Evolutionary conservation across 2,888 invertebrate species (phyloP).

Genomic region (Mythimna loreyi): DNA sequence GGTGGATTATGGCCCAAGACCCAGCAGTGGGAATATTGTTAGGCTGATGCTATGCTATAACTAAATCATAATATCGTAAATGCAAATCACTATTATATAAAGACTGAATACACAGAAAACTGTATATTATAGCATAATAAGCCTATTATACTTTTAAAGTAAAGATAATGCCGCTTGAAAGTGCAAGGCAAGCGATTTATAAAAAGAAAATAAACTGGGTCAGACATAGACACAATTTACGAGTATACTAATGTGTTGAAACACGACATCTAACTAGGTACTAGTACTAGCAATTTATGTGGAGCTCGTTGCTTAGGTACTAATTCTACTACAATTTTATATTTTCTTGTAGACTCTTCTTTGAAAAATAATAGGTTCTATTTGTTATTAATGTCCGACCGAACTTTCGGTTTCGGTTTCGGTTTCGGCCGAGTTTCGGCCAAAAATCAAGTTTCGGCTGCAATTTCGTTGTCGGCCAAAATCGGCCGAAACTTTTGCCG

Average conservation of each 20-base stretch:
- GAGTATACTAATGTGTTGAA: constrained; percentile 38
- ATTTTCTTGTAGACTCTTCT: too few species aligned
- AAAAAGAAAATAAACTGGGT: constrained; percentile 50
- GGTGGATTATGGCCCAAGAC: too few species aligned
- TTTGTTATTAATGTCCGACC: too few species aligned
- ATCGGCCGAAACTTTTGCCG: too few species aligned
- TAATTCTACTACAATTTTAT: too few species aligned
- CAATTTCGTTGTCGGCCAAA: too few species aligned
- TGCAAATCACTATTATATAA: constrained; percentile 7
- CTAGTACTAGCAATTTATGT: constrained; percentile 18
- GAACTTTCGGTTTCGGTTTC: too few species aligned
- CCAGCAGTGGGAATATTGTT: too few species aligned
- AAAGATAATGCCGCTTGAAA: constrained; percentile 28
- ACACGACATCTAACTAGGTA: constrained; percentile 31
- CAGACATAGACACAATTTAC: constrained; percentile 41
- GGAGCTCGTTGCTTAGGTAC: background rate
- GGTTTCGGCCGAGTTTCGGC: too few species aligned
- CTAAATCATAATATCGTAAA: background rate
- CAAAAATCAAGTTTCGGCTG: too few species aligned
- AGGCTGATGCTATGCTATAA: too few species aligned
- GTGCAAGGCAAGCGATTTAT: constrained; percentile 37
- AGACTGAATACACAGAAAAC: constrained; percentile 1
- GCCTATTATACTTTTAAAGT: constrained; percentile 35
- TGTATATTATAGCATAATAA: background rate
- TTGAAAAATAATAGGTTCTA: too few species aligned